These are phyloP conservation scores for Rutilus rutilus DNA, from an alignment of 2,113 vertebrate genomes.

Conservation along the genomic window DNA sequence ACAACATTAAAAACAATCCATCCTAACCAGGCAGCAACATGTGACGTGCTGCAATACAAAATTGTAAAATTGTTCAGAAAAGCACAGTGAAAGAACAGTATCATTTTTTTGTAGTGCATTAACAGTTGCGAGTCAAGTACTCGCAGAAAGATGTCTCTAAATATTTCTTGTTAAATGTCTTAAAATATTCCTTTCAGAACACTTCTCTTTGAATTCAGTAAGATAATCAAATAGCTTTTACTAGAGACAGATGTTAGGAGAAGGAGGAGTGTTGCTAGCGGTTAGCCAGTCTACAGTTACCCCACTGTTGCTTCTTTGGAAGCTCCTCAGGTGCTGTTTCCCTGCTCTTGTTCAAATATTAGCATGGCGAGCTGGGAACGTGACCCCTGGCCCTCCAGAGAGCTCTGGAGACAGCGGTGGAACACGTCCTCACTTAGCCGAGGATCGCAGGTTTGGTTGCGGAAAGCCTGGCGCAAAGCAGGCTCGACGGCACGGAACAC, in stretches of 20 bases:
- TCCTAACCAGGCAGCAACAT: not conserved
- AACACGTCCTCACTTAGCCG: conserved; percentile 89
- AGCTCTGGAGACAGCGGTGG: conserved; percentile 89
- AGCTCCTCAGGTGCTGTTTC: conserved; percentile 87
- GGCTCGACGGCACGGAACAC: conserved; percentile 95
- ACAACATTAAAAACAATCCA: not conserved
- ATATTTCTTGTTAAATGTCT: not conserved
- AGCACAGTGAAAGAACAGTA: conserved; percentile 18
- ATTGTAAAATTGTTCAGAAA: not conserved
- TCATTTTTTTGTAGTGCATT: not conserved
- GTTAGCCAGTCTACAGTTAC: conserved; percentile 20
- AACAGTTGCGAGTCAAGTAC: not conserved
- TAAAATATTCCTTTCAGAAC: conserved; percentile 12
- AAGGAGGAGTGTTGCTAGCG: conserved; percentile 21
- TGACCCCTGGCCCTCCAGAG: conserved; percentile 86
- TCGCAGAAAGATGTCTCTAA: not conserved
- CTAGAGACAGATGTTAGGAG: not conserved
- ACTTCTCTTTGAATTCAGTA: not conserved
- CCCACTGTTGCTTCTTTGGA: not conserved
- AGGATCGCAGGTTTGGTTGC: conserved; percentile 84
- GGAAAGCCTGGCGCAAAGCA: conserved; percentile 84
- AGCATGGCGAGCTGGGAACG: conserved; percentile 92
- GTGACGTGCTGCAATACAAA: not conserved
- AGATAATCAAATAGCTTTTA: not conserved
- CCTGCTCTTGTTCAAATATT: conserved; percentile 92